Evolutionary conservation across 2,113 vertebrate species (phyloP).

Genomic region (Brachyistius frenatus): DNA sequence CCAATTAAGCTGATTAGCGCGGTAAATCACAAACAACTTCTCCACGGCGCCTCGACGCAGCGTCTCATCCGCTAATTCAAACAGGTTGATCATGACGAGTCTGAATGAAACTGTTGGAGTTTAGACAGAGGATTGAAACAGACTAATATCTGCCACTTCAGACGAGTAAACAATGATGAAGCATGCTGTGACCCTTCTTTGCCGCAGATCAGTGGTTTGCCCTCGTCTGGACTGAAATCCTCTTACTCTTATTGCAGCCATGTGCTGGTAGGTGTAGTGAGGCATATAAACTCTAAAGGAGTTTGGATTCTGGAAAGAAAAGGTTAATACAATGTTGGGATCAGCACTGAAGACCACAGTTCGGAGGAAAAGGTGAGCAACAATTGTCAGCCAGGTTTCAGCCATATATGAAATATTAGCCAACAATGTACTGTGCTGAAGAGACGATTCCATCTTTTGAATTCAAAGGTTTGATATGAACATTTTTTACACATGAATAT

Average conservation of each 20-base stretch:
- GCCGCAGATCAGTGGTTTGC: slow-evolving; percentile 38
- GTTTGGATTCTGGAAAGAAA: slow-evolving; percentile 14
- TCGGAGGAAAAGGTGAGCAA: neutral
- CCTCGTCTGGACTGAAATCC: slow-evolving; percentile 23
- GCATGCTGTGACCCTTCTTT: slow-evolving; percentile 8
- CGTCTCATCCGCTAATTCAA: slow-evolving; percentile 40
- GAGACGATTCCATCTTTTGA: slow-evolving; percentile 53
- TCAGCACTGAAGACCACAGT: neutral
- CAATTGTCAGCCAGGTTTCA: slow-evolving; percentile 22
- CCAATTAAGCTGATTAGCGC: slow-evolving; percentile 60
- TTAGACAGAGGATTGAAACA: slow-evolving; percentile 3
- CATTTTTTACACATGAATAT: too few species aligned
- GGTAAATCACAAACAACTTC: slow-evolving; percentile 57
- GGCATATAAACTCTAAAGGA: slow-evolving; percentile 31
- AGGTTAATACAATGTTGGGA: slow-evolving; percentile 15
- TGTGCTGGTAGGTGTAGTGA: slow-evolving; percentile 16
- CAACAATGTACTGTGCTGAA: neutral
- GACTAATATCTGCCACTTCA: slow-evolving; percentile 4
- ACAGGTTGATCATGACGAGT: slow-evolving; percentile 5
- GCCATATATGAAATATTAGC: slow-evolving; percentile 35
- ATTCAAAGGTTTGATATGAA: too few species aligned
- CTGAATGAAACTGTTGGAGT: slow-evolving; percentile 11
- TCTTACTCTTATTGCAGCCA: slow-evolving; percentile 16
- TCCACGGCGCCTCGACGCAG: slow-evolving; percentile 6
- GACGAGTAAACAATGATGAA: slow-evolving; percentile 13